These are phyloP conservation scores for Hyposmocoma kahamanoa DNA, from an alignment of 1,140 invertebrate species.

Conservation along the genomic window DNA sequence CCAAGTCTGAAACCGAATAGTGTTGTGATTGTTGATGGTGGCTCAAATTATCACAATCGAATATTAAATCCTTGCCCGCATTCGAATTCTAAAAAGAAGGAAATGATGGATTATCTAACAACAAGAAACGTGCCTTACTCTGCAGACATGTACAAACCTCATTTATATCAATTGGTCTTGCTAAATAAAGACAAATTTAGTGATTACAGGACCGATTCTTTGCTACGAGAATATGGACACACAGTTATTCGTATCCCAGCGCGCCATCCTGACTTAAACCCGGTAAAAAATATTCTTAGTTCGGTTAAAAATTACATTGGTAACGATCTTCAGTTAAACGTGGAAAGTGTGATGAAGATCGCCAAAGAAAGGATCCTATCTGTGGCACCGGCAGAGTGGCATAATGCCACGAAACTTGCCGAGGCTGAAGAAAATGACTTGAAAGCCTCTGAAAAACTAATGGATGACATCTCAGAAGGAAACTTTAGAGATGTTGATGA, in stretches of 20 bases:
- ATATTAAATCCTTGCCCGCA: conserved; percentile 20
- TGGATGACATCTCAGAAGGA: conserved; percentile 15
- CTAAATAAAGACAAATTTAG: conserved; percentile 13
- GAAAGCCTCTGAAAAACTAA: conserved; percentile 11
- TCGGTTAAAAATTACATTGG: conserved; percentile 15
- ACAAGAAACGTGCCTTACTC: conserved; percentile 19
- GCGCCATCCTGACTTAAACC: conserved; percentile 30
- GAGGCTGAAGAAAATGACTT: conserved; percentile 12
- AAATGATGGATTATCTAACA: conserved; percentile 28
- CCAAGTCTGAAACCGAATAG: conserved; percentile 15
- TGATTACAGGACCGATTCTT: conserved; percentile 25
- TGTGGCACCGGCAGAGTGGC: conserved; percentile 9
- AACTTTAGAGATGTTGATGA: conserved; percentile 2
- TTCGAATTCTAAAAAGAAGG: conserved; percentile 16
- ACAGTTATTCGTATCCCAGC: conserved; percentile 24
- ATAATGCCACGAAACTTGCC: neutral
- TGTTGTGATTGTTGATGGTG: conserved; percentile 27
- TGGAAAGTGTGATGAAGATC: conserved; percentile 14
- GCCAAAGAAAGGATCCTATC: conserved; percentile 13
- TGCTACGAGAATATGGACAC: conserved; percentile 20
- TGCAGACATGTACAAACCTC: conserved; percentile 17
- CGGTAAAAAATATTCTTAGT: conserved; percentile 22
- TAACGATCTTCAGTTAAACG: conserved; percentile 4
- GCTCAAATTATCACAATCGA: conserved; percentile 22
- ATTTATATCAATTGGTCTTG: conserved; percentile 21